Evolutionary conservation across 2,888 invertebrate genomes (phyloP).

Genomic region (Leptodirus hochenwartii): DNA sequence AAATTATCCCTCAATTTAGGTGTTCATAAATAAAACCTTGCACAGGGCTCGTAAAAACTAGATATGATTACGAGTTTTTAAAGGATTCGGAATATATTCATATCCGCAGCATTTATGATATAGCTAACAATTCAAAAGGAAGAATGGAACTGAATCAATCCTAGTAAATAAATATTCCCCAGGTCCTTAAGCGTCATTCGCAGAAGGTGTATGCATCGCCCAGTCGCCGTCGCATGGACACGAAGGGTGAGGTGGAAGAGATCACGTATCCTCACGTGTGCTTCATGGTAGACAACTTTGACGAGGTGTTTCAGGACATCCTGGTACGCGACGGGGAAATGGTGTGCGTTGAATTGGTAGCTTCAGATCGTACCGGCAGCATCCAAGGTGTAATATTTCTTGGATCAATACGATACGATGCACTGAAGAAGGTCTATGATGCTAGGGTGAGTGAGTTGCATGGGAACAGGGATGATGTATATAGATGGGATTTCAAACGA

Average conservation of each 20-base stretch:
- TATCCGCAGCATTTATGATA: too few species aligned
- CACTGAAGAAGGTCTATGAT: constrained; percentile 91
- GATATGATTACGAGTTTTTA: too few species aligned
- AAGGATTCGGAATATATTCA: too few species aligned
- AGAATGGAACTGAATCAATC: too few species aligned
- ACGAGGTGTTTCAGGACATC: constrained; percentile 97
- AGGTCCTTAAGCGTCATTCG: constrained; percentile 59
- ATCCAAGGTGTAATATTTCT: constrained; percentile 91
- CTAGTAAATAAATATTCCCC: too few species aligned
- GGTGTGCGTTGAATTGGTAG: constrained; percentile 96
- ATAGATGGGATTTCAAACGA: too few species aligned
- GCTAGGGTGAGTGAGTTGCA: constrained; percentile 73
- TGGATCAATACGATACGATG: constrained; percentile 94
- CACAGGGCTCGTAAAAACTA: too few species aligned
- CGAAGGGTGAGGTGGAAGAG: constrained; percentile 95
- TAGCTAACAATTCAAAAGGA: too few species aligned
- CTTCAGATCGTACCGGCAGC: constrained; percentile 68
- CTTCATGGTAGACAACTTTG: constrained; percentile 98
- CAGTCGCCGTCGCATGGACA: constrained; percentile 90
- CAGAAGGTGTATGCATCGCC: constrained; percentile 95
- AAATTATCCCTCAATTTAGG: too few species aligned
- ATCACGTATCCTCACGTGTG: constrained; percentile 98
- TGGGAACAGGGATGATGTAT: too few species aligned
- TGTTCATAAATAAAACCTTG: too few species aligned
- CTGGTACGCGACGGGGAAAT: constrained; percentile 95